Percentiles rank a stretch among this genome's conserved stretches.
Conservation (phyloP, 2,113 vertebrate species). For the Xyrauchen texanus region DNA sequence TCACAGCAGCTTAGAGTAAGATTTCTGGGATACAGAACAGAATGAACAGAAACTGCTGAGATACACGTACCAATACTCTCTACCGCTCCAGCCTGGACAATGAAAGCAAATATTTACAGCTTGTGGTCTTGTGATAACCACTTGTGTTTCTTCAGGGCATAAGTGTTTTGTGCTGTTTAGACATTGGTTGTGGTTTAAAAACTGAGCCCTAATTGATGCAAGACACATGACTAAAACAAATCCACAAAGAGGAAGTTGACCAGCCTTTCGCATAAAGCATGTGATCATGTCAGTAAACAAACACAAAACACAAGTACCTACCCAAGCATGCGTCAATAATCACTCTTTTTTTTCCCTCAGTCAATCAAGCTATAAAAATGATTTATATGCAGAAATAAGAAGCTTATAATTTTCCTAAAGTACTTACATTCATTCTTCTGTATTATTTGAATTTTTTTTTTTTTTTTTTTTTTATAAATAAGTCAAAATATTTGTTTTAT, state of each 20-base stretch:
- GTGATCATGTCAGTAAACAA: neutral
- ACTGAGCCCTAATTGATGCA: neutral
- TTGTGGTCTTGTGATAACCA: neutral
- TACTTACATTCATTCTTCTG: too few relatives aligned
- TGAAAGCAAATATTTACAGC: constrained; percentile 16
- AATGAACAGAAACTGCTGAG: neutral
- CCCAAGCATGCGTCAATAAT: neutral
- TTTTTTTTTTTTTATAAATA: too few relatives aligned
- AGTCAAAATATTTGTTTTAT: too few relatives aligned
- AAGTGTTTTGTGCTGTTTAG: too few relatives aligned
- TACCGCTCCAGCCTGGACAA: constrained; percentile 2
- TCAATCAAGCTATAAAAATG: neutral
- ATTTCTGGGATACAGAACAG: constrained; percentile 24
- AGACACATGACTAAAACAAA: neutral
- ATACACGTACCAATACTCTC: neutral
- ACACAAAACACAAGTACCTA: neutral
- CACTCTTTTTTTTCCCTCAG: too few relatives aligned
- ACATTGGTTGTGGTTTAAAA: too few relatives aligned
- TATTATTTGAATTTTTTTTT: too few relatives aligned
- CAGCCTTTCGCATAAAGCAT: neutral
- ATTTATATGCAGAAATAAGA: too few relatives aligned
- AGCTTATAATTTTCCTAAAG: too few relatives aligned
- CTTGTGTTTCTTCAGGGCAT: neutral
- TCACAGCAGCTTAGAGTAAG: constrained; percentile 29
- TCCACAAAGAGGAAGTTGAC: neutral